Conservation (phyloP, 2,888 invertebrate genomes). For the Cantharis nigra region DNA sequence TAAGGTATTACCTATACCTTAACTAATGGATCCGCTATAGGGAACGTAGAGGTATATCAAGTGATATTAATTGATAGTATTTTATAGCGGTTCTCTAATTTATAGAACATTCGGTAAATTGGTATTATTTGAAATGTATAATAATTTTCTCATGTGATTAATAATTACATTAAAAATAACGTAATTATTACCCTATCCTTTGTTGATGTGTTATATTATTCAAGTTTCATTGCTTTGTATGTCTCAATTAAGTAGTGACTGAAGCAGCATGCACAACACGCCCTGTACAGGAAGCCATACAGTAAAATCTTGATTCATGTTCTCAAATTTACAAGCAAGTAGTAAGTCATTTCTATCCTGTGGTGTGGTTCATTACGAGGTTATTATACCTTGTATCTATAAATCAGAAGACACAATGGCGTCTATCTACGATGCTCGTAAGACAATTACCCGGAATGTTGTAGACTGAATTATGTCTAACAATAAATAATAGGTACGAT, state of each 20-base stretch:
- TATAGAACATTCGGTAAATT: neutral
- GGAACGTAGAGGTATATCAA: no score
- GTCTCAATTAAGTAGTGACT: neutral
- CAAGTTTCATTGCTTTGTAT: neutral
- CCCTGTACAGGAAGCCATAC: neutral
- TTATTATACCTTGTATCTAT: slow-evolving; percentile 32
- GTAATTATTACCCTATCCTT: neutral
- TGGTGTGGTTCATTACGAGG: slow-evolving; percentile 28
- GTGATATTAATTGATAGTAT: no score
- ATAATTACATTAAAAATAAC: neutral
- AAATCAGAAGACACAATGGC: slow-evolving; percentile 33
- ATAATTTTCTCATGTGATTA: neutral
- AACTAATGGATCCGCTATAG: no score
- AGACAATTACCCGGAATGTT: slow-evolving; percentile 34
- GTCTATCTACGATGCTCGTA: slow-evolving; percentile 29
- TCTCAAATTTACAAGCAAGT: slow-evolving; percentile 11
- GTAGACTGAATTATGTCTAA: slow-evolving; percentile 26
- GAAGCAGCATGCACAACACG: neutral
- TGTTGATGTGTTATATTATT: neutral
- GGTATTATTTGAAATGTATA: neutral
- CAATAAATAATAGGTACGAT: slow-evolving; percentile 27
- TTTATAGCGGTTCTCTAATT: neutral
- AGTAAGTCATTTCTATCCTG: slow-evolving; percentile 24
- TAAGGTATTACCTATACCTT: no score
- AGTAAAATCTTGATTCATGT: slow-evolving; percentile 9